These are phyloP conservation scores for Corvus hawaiiensis DNA, from an alignment of 2,113 vertebrate genomes.

Conservation along the genomic window DNA sequence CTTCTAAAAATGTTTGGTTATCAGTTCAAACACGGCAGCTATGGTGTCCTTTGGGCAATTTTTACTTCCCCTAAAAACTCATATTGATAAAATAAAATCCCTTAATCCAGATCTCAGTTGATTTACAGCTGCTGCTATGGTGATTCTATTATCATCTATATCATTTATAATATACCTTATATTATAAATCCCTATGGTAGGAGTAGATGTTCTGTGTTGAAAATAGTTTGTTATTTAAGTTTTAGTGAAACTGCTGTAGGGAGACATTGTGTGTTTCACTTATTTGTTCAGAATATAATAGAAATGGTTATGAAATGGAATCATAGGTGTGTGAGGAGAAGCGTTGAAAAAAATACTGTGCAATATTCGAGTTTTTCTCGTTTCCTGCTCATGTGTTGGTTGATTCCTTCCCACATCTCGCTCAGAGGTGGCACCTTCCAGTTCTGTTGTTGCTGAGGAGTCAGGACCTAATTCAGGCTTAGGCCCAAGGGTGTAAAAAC, in stretches of 20 bases:
- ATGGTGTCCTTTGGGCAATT: background rate
- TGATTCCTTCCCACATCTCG: background rate
- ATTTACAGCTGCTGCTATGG: background rate
- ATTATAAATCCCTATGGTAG: background rate
- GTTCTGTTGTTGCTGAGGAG: background rate
- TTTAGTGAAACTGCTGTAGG: background rate
- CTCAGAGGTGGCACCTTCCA: background rate
- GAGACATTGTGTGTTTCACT: background rate
- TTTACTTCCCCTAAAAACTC: background rate
- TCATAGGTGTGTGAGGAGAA: background rate
- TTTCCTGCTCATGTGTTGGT: background rate
- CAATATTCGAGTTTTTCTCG: background rate
- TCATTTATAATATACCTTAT: too few species aligned
- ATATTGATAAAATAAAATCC: fast-evolving
- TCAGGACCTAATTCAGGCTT: background rate
- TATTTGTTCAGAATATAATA: background rate
- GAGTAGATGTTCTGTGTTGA: background rate
- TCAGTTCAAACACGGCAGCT: background rate
- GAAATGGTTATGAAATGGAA: background rate
- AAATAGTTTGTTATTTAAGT: background rate
- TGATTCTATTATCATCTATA: background rate
- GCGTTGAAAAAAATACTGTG: background rate
- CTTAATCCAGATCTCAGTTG: background rate
- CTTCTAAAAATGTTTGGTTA: background rate
- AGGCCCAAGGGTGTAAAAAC: background rate